These are phyloP conservation scores for Hylia prasina DNA, from an alignment of 2,113 vertebrate species.

Conservation along the genomic window DNA sequence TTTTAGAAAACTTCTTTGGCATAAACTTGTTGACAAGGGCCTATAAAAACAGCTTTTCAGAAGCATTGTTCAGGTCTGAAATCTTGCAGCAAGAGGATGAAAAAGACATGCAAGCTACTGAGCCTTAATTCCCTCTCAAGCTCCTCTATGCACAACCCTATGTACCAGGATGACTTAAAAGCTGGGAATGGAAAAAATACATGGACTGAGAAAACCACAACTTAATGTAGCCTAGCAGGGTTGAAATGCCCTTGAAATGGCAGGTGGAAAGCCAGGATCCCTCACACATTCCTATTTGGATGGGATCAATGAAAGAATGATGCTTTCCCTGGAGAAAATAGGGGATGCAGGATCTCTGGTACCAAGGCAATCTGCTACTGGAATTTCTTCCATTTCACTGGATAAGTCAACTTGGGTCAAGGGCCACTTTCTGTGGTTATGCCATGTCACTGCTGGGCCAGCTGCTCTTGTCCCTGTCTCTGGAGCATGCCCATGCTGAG, in stretches of 20 bases:
- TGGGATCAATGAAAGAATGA: not conserved
- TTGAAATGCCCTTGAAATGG: not conserved
- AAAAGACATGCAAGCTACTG: not conserved
- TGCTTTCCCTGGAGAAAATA: not conserved
- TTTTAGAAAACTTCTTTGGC: not conserved
- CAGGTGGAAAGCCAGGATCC: not conserved
- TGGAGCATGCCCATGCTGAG: rapidly evolving
- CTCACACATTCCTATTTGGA: too few species aligned
- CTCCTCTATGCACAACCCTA: not conserved
- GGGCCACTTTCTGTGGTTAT: not conserved
- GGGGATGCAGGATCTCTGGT: not conserved
- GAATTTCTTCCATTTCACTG: not conserved
- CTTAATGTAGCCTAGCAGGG: not conserved
- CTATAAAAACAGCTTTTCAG: not conserved
- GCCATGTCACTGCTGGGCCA: not conserved
- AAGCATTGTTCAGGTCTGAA: not conserved
- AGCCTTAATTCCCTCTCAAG: not conserved
- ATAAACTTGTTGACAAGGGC: not conserved
- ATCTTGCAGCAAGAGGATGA: not conserved
- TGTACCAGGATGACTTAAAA: not conserved
- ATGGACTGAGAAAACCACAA: not conserved
- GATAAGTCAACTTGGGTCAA: not conserved
- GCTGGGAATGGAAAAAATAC: not conserved
- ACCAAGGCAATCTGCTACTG: not conserved
- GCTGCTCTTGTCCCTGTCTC: not conserved